Evolutionary conservation across 2,797 vertebrate species (phyloP), one percentile per base, ranked within the genome.

Genomic region (Helicolenus hilgendorfi): DNA sequence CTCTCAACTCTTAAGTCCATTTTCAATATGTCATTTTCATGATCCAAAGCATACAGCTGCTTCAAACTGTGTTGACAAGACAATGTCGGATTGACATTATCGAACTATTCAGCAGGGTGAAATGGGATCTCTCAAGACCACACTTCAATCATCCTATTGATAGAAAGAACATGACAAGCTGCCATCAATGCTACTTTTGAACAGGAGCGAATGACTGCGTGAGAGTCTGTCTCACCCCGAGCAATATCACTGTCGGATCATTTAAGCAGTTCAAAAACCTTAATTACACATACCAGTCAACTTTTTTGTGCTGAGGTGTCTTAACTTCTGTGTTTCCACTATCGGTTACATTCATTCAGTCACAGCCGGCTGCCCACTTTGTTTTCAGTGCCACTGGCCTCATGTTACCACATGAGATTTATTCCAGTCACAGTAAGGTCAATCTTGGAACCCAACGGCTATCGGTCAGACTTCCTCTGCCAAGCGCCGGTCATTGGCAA

Each of bases 1-100:
- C 29, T 81, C 77, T 79, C 1, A 70, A 64, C 33, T 84, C 60
- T 24, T 87, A 81, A 86, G 84, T 89, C 85, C 29, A 24, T 85
- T 83, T 92, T 83, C 78, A 83, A 71, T 84, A 77, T 33, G 60
- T 53, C 20, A 35, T 68, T 83, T 83, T 68, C 31, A 62, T 77
- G 56, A 79, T 38, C 41, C 11, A 18, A 62, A 67, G 74, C 67
- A 20, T 35, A 8, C 24, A 26, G 49, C 18, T 56, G 41, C 76
- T 87, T 81, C 7, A 72, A 49, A 81, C 27, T 15, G 49, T 41
- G 75, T 58, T 49, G 60, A 81, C 60, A 71, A 38, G 78, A 55
- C 67, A 58, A 70, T 53, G 35, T 3, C 31, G 15, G 72, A 83
- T 64, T 65, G 73, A 75, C 73, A 62, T 83, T 87, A 89, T 83